A percentile compares a stretch with the other conserved stretches of the same genome.
Evolutionary conservation across 2,113 vertebrate genomes (phyloP).

Genomic region (Xiphophorus couchianus): DNA sequence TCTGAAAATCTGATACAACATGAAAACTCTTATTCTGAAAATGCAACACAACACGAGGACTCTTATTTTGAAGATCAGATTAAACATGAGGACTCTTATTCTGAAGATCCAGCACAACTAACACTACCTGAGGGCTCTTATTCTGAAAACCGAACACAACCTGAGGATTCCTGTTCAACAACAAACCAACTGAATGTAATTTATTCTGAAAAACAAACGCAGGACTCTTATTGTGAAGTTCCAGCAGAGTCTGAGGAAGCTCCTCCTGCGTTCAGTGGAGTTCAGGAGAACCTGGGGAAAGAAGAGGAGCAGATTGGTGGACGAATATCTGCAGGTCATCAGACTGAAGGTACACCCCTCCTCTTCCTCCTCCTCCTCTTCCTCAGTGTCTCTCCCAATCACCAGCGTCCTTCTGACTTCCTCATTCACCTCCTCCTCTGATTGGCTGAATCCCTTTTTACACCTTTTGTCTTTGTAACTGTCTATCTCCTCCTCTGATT

Average conservation of each 20-base stretch:
- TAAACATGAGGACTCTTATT: not conserved
- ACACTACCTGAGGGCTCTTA: too few species aligned
- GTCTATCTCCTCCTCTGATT: not conserved
- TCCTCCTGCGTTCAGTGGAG: not conserved
- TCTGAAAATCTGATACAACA: not conserved
- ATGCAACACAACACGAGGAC: not conserved
- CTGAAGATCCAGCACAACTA: not conserved
- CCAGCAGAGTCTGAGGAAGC: not conserved
- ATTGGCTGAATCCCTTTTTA: not conserved
- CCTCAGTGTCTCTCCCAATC: not conserved
- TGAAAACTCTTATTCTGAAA: not conserved
- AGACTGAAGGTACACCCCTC: constrained; percentile 59
- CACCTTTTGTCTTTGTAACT: not conserved
- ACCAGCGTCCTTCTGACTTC: constrained; percentile 5
- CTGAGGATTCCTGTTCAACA: not conserved
- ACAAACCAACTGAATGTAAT: not conserved
- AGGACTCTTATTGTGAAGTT: constrained; percentile 11
- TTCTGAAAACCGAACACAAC: not conserved
- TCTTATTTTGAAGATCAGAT: not conserved
- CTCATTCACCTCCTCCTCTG: constrained; percentile 20
- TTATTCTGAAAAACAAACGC: constrained; percentile 3
- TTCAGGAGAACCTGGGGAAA: not conserved
- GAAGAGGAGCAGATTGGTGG: constrained; percentile 13
- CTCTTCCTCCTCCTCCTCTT: constrained; percentile 22
- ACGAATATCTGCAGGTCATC: constrained; percentile 36